Evolutionary conservation across 1,140 invertebrate genomes (phyloP), one percentile per base, ranked within the genome.

Genomic region (Microplitis mediator): DNA sequence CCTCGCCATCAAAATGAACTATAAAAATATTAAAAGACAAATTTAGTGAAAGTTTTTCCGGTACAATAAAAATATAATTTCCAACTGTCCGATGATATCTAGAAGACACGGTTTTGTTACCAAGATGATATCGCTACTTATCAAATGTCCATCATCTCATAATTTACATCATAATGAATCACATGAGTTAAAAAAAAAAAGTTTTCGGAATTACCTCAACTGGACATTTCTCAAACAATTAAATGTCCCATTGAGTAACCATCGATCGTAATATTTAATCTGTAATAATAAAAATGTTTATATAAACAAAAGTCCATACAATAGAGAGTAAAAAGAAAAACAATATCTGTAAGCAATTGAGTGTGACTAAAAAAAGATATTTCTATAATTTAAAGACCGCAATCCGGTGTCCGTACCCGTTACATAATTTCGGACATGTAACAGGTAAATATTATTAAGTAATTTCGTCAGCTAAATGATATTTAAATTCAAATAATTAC

Each of bases 381-480:
- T 11, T 61, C 31, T 31, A 36, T 64, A 16, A 35, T 32, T 34
- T 52, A 13, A 23, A 56, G 35, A 9, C 50, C 35, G 51, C n/a
- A 56, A 56, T 14, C 50, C 35, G 51, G 5, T 3, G 23, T 56
- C 34, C n/a, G 56, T 56, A 14, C 51, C 34, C 34, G 69, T 72
- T 72, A 72, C 71, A 72, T 66, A 45, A 72, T 60, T 6, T 45
- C 3, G 13, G 2, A 60, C 64, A 66, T 67, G 63, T 65, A 70
- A 73, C n/a, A 23, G 13, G 51, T 67, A 70, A 75, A 72, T 70
- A 75, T 73, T 72, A 67, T 73, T 72, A 67, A 39, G 71, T 36
- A 72, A 75, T 45, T n/a, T 67, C 52, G 8, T 50, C 60, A 51
- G 71, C 23, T 14, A 67, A 61, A 36, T 39, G 23, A 64, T 14